A percentile compares a stretch with the other conserved stretches of the same genome.
phyloP scores from a whole-genome alignment of 2,888 invertebrate genomes.

The Idaea dimidiata region DNA sequence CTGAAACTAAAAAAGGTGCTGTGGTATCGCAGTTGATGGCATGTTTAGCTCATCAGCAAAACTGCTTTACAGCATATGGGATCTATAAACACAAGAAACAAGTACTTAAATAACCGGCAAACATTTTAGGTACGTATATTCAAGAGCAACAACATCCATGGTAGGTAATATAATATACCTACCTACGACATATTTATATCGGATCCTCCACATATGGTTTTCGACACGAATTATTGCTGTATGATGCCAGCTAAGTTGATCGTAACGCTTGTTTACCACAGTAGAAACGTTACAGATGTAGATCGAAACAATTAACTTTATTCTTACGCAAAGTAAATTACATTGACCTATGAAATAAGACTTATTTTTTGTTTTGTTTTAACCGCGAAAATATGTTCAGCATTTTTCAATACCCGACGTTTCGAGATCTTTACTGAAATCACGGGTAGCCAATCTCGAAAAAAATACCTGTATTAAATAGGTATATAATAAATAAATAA shows the following conservation, averaged over 20 bases:
- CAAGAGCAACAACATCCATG: neutral
- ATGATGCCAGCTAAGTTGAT: slow-evolving; percentile 18
- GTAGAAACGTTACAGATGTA: slow-evolving; percentile 1
- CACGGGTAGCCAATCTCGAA: too few relatives aligned
- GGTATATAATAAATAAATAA: too few relatives aligned
- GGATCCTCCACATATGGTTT: slow-evolving; percentile 12
- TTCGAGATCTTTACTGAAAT: too few relatives aligned
- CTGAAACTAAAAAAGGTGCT: too few relatives aligned
- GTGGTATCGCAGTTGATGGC: neutral
- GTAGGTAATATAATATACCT: neutral
- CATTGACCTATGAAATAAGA: too few relatives aligned
- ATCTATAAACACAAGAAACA: neutral
- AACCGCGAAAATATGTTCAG: too few relatives aligned
- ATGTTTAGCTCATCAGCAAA: neutral
- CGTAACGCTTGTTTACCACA: slow-evolving; percentile 15
- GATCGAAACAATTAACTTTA: neutral
- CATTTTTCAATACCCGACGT: too few relatives aligned
- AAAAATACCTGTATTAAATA: too few relatives aligned
- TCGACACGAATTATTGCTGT: slow-evolving; percentile 21
- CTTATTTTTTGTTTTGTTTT: too few relatives aligned
- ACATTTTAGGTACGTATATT: neutral
- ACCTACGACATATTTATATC: neutral
- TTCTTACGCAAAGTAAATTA: neutral
- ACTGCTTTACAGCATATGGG: neutral
- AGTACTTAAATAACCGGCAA: neutral